phyloP scores from a whole-genome alignment of 1,140 invertebrate species.

The Probaryconus sp. region DNA sequence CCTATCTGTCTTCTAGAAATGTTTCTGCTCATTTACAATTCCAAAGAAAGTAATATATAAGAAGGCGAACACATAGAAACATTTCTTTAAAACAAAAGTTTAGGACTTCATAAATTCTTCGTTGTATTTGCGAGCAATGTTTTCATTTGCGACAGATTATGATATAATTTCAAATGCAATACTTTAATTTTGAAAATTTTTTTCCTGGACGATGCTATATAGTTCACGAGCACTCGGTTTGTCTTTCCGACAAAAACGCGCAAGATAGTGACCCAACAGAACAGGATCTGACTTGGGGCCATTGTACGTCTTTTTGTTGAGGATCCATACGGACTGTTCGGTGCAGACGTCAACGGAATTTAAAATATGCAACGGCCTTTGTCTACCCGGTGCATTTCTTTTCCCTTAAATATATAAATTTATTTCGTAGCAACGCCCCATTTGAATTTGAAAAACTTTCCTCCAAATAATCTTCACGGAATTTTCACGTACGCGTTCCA shows the following conservation, averaged over 20 bases:
- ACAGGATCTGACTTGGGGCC: slow-evolving; percentile 64
- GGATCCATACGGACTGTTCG: slow-evolving; percentile 70
- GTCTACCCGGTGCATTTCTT: slow-evolving; percentile 48
- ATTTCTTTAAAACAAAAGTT: too few species aligned
- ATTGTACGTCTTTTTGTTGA: slow-evolving; percentile 72
- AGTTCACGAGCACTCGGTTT: slow-evolving; percentile 52
- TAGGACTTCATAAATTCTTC: too few species aligned
- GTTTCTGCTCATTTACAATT: too few species aligned
- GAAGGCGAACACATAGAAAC: too few species aligned
- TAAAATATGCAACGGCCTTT: slow-evolving; percentile 74
- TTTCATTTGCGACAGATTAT: too few species aligned
- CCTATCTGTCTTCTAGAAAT: too few species aligned
- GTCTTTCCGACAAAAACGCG: slow-evolving; percentile 65
- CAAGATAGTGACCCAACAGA: slow-evolving; percentile 70
- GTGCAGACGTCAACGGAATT: slow-evolving; percentile 74
- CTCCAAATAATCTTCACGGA: slow-evolving; percentile 13
- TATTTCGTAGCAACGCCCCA: slow-evolving; percentile 18
- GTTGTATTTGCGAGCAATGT: too few species aligned
- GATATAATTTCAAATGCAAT: too few species aligned
- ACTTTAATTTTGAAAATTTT: too few species aligned
- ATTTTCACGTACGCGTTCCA: too few species aligned
- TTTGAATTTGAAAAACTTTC: slow-evolving; percentile 45
- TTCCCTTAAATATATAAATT: slow-evolving; percentile 33
- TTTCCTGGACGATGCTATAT: too few species aligned
- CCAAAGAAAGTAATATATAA: too few species aligned